phyloP scores from a whole-genome alignment of 2,888 invertebrate species.

The Drosophila emarginata region DNA sequence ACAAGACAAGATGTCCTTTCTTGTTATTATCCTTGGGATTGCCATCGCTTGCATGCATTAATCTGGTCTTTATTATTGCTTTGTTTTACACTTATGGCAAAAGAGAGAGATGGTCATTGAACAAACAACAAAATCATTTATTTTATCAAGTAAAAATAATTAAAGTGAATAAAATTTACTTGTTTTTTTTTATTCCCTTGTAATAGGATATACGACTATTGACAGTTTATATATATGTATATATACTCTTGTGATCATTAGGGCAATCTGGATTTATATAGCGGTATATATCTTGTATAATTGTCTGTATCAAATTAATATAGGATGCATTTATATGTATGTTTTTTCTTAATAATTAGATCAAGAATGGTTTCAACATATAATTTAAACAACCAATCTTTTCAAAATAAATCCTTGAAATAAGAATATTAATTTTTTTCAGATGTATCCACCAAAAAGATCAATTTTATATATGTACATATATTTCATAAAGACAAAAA shows the following conservation, averaged over 20 bases:
- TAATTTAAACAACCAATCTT: too few species aligned
- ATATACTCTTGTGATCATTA: neutral
- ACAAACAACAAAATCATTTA: constrained; percentile 2
- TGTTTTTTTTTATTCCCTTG: neutral
- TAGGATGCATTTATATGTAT: too few species aligned
- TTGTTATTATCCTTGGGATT: constrained; percentile 9
- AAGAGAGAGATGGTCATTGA: neutral
- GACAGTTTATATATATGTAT: neutral
- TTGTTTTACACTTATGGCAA: constrained; percentile 19
- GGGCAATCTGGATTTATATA: too few species aligned
- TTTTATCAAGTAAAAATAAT: neutral
- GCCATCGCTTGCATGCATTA: constrained; percentile 25
- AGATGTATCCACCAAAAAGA: too few species aligned
- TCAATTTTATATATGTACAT: too few species aligned
- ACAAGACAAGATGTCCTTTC: neutral
- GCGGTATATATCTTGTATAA: too few species aligned
- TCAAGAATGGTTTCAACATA: too few species aligned
- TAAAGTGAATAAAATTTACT: constrained; percentile 1
- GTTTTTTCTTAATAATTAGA: too few species aligned
- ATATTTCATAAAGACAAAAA: too few species aligned
- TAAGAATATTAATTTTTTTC: too few species aligned
- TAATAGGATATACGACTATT: neutral
- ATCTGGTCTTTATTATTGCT: constrained; percentile 17
- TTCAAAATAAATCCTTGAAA: too few species aligned
- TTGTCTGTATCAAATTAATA: too few species aligned